These are phyloP conservation scores for Coelinius sp. DNA, from an alignment of 2,888 invertebrate species.

Conservation along the genomic window DNA sequence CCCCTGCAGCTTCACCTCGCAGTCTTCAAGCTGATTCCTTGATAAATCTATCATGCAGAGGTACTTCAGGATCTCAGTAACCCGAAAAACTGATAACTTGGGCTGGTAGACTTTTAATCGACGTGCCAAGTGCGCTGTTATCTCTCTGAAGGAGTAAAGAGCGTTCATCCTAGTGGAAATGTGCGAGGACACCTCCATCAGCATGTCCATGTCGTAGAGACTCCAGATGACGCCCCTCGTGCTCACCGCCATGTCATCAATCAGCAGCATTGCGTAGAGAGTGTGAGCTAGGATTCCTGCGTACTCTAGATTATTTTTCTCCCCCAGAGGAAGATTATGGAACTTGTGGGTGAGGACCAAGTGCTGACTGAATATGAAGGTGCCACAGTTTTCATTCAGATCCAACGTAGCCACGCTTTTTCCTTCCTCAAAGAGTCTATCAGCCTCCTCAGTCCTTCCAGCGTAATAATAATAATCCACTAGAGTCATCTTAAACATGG, in stretches of 20 bases:
- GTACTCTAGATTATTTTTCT: slow-evolving; percentile 51
- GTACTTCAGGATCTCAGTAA: slow-evolving; percentile 61
- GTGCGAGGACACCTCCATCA: slow-evolving; percentile 50
- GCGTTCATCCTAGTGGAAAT: slow-evolving; percentile 57
- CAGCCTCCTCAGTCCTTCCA: slow-evolving; percentile 55
- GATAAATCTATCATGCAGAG: slow-evolving; percentile 62
- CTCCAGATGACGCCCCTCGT: slow-evolving; percentile 36
- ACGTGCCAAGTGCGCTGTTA: slow-evolving; percentile 55
- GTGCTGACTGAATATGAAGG: slow-evolving; percentile 53
- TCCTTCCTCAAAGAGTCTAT: slow-evolving; percentile 51
- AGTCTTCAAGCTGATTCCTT: slow-evolving; percentile 56
- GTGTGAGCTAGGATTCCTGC: slow-evolving; percentile 54
- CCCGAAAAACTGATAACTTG: slow-evolving; percentile 56
- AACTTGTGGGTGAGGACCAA: slow-evolving; percentile 55
- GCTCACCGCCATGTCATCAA: slow-evolving; percentile 48
- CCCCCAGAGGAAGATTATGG: slow-evolving; percentile 43
- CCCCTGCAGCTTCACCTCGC: slow-evolving; percentile 63
- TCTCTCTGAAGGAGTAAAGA: slow-evolving; percentile 60
- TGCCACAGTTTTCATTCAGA: slow-evolving; percentile 47
- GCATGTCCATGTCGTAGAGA: slow-evolving; percentile 50
- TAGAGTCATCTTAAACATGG: slow-evolving; percentile 60
- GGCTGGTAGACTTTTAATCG: slow-evolving; percentile 57
- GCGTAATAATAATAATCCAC: slow-evolving; percentile 62
- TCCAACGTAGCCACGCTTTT: slow-evolving; percentile 47
- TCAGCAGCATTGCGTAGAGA: slow-evolving; percentile 55